Conservation (phyloP, 92 coral and sea anemone genomes). For the Chrysogorgia sp. region DNA sequence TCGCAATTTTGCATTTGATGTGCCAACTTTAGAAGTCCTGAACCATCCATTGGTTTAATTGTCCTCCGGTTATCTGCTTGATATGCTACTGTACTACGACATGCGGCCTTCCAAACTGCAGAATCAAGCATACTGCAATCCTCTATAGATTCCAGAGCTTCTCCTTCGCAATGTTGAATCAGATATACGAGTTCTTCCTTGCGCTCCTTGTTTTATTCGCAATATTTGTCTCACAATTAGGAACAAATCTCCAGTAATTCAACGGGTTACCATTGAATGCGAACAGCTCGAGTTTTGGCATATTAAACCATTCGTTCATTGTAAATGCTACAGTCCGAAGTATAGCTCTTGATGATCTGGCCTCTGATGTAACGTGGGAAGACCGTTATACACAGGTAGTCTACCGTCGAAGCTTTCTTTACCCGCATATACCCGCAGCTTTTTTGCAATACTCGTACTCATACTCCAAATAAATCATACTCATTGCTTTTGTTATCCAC, state of each 20-base stretch:
- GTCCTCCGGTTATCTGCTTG: constrained; percentile 35
- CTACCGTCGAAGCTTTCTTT: no score
- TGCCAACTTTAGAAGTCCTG: constrained; percentile 45
- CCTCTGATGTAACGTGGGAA: no score
- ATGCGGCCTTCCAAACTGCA: constrained; percentile 42
- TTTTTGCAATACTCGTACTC: no score
- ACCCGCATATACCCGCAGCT: no score
- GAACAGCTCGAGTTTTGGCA: not conserved
- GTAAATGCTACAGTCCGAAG: not conserved
- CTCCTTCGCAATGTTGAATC: constrained; percentile 49
- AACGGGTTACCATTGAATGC: constrained; percentile 28
- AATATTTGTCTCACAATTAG: constrained; percentile 51
- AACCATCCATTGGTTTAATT: constrained; percentile 12
- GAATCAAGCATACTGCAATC: no score
- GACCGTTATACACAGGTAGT: no score
- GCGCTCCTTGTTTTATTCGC: constrained; percentile 32
- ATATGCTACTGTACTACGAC: constrained; percentile 46
- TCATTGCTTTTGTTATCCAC: no score
- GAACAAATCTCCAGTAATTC: constrained; percentile 49
- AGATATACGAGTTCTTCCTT: constrained; percentile 24
- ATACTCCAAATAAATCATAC: no score
- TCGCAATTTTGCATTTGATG: constrained; percentile 52
- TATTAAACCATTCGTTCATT: constrained; percentile 2
- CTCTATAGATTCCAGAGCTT: constrained; percentile 18
- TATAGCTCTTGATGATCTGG: not conserved